These are phyloP conservation scores for Mobula hypostoma DNA, from an alignment of 2,113 vertebrate genomes.

Conservation along the genomic window DNA sequence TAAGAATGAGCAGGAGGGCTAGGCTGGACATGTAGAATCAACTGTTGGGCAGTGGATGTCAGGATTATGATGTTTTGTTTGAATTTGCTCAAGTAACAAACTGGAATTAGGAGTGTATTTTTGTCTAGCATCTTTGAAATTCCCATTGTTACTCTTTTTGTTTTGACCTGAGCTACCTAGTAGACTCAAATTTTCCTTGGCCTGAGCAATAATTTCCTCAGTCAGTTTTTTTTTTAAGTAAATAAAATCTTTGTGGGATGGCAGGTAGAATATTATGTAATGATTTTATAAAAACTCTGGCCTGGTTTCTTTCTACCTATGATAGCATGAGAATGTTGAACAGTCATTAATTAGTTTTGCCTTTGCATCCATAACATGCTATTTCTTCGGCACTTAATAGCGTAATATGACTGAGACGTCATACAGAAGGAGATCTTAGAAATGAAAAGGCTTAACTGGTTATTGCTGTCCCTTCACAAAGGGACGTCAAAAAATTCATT, in stretches of 20 bases:
- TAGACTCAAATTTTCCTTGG: not conserved
- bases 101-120: not conserved
- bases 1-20: not conserved
- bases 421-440: too few species aligned
- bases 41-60: not conserved
- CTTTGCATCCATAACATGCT: too few species aligned
- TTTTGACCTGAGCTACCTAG: not conserved
- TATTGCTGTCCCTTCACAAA: too few species aligned
- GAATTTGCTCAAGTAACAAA: not conserved
- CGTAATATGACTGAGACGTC: too few species aligned
- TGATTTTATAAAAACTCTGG: not conserved
- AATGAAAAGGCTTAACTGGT: too few species aligned
- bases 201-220: not conserved
- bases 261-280: not conserved
- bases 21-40: not conserved
- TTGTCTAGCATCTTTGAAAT: not conserved
- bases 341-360: too few species aligned
- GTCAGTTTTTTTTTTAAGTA: not conserved
- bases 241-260: not conserved
- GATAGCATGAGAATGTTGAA: too few species aligned
- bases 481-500: too few species aligned
- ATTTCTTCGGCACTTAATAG: too few species aligned
- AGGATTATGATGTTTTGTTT: not conserved
- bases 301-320: too few species aligned
- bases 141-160: not conserved